Base-by-base conservation (phyloP, 2,797 vertebrate genomes). In the Oreonectes daqikongensis region DNA sequence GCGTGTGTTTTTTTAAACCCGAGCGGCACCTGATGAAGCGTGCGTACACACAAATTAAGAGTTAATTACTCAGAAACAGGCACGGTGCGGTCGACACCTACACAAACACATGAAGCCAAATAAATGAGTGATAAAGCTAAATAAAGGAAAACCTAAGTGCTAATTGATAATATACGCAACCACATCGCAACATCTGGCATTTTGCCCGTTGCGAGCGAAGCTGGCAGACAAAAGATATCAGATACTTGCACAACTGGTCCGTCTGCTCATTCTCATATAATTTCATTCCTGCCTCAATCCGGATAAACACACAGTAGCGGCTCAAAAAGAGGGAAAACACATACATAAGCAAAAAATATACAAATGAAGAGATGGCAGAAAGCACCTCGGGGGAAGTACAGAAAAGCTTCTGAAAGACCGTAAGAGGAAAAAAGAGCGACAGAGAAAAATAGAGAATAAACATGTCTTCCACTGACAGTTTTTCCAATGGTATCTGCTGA, bases 381-480 rank as follows among this genome's bases (percentile, higher is more conserved):
- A 72, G 53, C 69, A 77, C 68, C 69, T 68, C 35, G 4, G 68
- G 40, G 61, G 65, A 61, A 65, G 4, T 15, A 22, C 17, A 20
- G 17, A 57, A 14, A 22, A 32, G 59, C 26, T 65, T 61, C 12
- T 48, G 71, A 76, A 57, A 42, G 22, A 32, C 32, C 7, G 30
- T 40, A 7, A 70, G 67, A 53, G 32, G 22, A 18, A 52, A 52
- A 64, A 38, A 57, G 40, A 46, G 40, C 53, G 48, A 55, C 5
- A 50, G 35, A 53, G n/a, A 64, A 59, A 73, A 3, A 38, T 24
- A 60, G 11, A 73, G 48, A 79, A 72, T 75, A 72, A 61, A 76
- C 61, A 75, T 70, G 53, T 81, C 79, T 77, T n/a, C 22, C 44
- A 18, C 32, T 77, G 74, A 81, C 79, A 81, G 79, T 32, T 72